A percentile compares a stretch with the other conserved stretches of the same genome.
Conservation (phyloP, 1,140 invertebrate genomes). For the Drosophila athabasca region DNA sequence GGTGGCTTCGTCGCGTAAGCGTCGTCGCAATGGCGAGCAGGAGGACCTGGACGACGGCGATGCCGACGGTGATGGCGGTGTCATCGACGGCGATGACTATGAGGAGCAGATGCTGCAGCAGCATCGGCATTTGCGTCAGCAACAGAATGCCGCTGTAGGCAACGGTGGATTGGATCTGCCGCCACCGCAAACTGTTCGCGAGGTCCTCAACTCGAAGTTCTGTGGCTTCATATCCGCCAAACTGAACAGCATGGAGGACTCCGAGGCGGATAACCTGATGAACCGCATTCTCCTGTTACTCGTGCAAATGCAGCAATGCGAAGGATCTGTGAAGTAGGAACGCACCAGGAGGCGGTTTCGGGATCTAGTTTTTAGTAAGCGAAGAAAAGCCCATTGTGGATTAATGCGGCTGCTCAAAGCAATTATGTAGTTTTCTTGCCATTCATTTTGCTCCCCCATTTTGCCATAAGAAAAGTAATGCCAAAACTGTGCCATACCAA, state of each 20-base stretch:
- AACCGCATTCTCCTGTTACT: slow-evolving; percentile 78
- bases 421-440: slow-evolving; percentile 37
- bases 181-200: slow-evolving; percentile 76
- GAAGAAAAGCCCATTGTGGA: slow-evolving; percentile 45
- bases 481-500: slow-evolving; percentile 80
- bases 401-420: slow-evolving; percentile 62
- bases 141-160: slow-evolving; percentile 52
- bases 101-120: slow-evolving; percentile 81
- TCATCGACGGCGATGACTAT: slow-evolving; percentile 68
- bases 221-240: slow-evolving; percentile 82
- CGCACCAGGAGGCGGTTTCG: neutral
- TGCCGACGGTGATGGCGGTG: slow-evolving; percentile 28
- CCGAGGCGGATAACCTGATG: slow-evolving; percentile 82
- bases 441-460: slow-evolving; percentile 14
- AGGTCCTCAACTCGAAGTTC: slow-evolving; percentile 79
- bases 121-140: slow-evolving; percentile 77
- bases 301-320: slow-evolving; percentile 73
- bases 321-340: slow-evolving; percentile 50
- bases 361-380: slow-evolving; percentile 22
- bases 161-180: slow-evolving; percentile 60
- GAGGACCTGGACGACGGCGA: slow-evolving; percentile 54
- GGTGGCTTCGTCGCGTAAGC: slow-evolving; percentile 36
- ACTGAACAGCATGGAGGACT: slow-evolving; percentile 80
- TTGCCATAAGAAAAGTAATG: slow-evolving; percentile 59
- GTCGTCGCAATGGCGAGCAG: slow-evolving; percentile 57